Conservation (phyloP, 2,113 vertebrate genomes). For the Bubo blakistoni region DNA sequence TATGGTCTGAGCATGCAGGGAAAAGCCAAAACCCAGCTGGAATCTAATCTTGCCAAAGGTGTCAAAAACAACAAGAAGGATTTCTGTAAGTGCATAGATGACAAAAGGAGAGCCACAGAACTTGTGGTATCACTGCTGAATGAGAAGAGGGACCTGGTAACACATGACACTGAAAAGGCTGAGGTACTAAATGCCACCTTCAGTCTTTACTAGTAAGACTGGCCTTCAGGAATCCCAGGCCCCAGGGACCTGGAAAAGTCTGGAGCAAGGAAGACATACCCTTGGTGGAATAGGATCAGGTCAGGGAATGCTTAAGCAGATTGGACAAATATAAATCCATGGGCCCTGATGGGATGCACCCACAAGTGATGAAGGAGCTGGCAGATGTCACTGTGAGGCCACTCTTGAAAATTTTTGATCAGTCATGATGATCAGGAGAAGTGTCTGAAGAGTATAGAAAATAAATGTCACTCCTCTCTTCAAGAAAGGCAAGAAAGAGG, state of each 20-base stretch:
- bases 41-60: not conserved
- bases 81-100: not conserved
- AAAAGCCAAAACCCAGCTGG: not conserved
- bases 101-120: not conserved
- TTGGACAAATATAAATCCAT: not conserved
- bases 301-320: not conserved
- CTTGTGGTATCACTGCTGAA: not conserved
- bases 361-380: not conserved
- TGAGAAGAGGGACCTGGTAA: not conserved
- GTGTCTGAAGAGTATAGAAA: not conserved
- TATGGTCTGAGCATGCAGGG: not conserved
- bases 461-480: not conserved
- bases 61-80: not conserved
- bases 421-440: not conserved
- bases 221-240: not conserved
- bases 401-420: not conserved
- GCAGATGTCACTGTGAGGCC: not conserved
- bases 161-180: not conserved
- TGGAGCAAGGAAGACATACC: not conserved
- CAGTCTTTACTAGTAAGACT: not conserved
- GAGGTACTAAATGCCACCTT: not conserved
- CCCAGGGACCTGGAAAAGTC: not conserved
- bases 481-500: not conserved
- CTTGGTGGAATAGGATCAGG: not conserved
- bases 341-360: not conserved